phyloP scores from a whole-genome alignment of 2,888 invertebrate genomes.

The Nomada flava region DNA sequence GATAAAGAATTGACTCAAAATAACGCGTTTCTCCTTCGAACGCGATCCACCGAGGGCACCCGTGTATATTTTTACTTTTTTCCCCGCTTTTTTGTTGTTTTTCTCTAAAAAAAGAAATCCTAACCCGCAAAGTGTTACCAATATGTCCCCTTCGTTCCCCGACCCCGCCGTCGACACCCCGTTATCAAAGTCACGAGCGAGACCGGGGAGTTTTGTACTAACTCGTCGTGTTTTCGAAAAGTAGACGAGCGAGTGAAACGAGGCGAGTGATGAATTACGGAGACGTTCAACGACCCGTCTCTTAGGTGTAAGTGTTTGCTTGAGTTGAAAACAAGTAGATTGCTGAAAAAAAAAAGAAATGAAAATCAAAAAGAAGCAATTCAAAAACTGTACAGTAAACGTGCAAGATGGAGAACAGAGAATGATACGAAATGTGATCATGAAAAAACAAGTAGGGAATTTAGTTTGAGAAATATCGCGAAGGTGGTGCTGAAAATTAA shows the following conservation, averaged over 20 bases:
- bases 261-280: conserved; percentile 39
- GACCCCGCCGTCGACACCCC: conserved; percentile 9
- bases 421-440: background rate
- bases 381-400: conserved; percentile 2
- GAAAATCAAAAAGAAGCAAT: too few relatives aligned
- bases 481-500: conserved; percentile 58
- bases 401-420: background rate
- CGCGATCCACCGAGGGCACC: conserved; percentile 46
- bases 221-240: conserved; percentile 62
- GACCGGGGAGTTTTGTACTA: conserved; percentile 71
- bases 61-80: conserved; percentile 62
- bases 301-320: conserved; percentile 22
- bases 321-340: background rate
- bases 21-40: conserved; percentile 40
- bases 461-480: conserved; percentile 28
- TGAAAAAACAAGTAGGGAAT: background rate
- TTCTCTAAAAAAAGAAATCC: conserved; percentile 40
- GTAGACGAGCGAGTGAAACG: conserved; percentile 75
- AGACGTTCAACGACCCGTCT: conserved; percentile 27
- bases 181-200: conserved; percentile 65
- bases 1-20: conserved; percentile 37
- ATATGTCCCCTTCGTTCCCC: conserved; percentile 35
- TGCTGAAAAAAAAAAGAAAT: too few relatives aligned
- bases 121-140: conserved; percentile 54
- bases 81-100: conserved; percentile 66